Evolutionary conservation across 2,888 invertebrate genomes (phyloP).

Genomic region (Phlogophora meticulosa): DNA sequence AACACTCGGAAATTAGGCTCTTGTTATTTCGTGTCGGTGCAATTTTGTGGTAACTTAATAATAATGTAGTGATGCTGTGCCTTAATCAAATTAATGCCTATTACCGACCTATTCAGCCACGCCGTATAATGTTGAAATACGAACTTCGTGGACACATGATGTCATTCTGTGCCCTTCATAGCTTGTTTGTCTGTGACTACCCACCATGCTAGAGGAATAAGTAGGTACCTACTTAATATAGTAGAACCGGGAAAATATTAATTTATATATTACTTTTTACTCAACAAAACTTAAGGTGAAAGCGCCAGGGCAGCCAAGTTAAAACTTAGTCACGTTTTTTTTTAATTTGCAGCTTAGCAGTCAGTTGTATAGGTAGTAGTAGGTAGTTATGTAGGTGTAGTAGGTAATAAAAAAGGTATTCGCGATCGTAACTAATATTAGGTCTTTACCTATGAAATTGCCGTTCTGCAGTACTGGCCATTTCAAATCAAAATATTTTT

Average conservation of each 20-base stretch:
- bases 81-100: conserved; percentile 57
- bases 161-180: conserved; percentile 60
- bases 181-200: conserved; percentile 38
- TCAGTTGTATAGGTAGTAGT: too few species aligned
- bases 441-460: too few species aligned
- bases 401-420: too few species aligned
- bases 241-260: neutral
- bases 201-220: conserved; percentile 7
- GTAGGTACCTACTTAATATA: neutral
- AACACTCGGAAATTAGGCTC: conserved; percentile 10
- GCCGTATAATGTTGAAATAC: conserved; percentile 35
- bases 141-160: conserved; percentile 50
- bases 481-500: too few species aligned
- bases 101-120: conserved; percentile 48
- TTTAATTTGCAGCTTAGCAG: too few species aligned
- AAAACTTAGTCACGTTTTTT: too few species aligned
- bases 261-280: too few species aligned
- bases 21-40: conserved; percentile 8
- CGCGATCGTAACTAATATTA: too few species aligned
- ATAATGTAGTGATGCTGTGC: conserved; percentile 31
- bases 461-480: too few species aligned
- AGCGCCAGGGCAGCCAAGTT: too few species aligned
- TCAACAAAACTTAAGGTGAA: too few species aligned
- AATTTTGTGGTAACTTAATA: conserved; percentile 20
- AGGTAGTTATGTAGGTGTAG: too few species aligned